Percentiles rank a stretch among this genome's conserved stretches.
Evolutionary conservation across 2,113 vertebrate genomes (phyloP).

Genomic region (human): GRCh38 chr1:111347501-111348000

Average conservation of each 20-base stretch:
- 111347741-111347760: conserved; percentile 85
- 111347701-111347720: conserved; percentile 85
- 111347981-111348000: not conserved
- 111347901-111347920: not conserved
- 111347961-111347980: not conserved
- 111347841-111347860: not conserved
- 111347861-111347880: not conserved
- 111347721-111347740: conserved; percentile 89
- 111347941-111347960: not conserved
- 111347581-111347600: not conserved
- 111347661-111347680: conserved; percentile 76
- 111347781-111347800: not conserved
- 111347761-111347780: conserved; percentile 78
- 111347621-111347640: not conserved
- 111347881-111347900: not conserved
- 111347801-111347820: not conserved
- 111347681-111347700: conserved; percentile 76
- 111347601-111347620: not conserved
- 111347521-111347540: not conserved
- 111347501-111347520: not conserved
- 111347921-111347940: not conserved
- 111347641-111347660: not conserved
- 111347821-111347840: not conserved
- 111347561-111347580: not conserved
- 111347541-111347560: not conserved